Conservation (phyloP, 2,113 vertebrate species). For the Parus major region DNA sequence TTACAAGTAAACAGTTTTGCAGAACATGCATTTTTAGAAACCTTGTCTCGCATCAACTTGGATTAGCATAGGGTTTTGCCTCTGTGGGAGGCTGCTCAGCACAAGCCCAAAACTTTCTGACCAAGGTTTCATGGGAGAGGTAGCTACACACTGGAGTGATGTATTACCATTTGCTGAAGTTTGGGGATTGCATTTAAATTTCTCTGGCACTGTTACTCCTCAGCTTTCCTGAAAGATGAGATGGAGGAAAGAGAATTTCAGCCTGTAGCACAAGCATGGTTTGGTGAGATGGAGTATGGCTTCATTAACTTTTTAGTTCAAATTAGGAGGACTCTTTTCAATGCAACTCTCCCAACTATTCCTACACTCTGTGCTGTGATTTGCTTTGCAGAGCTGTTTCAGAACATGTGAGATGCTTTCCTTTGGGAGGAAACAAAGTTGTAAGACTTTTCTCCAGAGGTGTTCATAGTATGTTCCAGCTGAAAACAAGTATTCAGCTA, state of each 20-base stretch:
- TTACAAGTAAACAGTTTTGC: background rate
- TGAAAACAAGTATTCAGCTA: background rate
- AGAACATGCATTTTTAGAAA: background rate
- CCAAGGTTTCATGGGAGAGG: background rate
- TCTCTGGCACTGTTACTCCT: background rate
- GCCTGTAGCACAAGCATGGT: background rate
- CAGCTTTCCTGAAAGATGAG: background rate
- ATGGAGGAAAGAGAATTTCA: background rate
- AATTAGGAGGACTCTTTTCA: background rate
- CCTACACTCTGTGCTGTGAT: accelerated
- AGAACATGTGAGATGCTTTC: background rate
- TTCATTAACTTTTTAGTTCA: background rate
- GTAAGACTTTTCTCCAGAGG: background rate
- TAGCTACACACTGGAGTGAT: background rate
- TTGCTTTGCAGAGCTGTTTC: background rate
- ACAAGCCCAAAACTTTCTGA: background rate
- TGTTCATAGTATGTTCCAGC: background rate
- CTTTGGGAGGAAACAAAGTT: background rate
- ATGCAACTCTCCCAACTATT: background rate
- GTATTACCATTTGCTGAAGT: background rate
- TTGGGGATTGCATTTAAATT: background rate
- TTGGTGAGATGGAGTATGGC: background rate
- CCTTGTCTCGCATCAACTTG: background rate
- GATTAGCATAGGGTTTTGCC: background rate
- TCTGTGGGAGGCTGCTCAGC: background rate